phyloP scores from a whole-genome alignment of 2,797 vertebrate species.

The Sebastes trivittatus region DNA sequence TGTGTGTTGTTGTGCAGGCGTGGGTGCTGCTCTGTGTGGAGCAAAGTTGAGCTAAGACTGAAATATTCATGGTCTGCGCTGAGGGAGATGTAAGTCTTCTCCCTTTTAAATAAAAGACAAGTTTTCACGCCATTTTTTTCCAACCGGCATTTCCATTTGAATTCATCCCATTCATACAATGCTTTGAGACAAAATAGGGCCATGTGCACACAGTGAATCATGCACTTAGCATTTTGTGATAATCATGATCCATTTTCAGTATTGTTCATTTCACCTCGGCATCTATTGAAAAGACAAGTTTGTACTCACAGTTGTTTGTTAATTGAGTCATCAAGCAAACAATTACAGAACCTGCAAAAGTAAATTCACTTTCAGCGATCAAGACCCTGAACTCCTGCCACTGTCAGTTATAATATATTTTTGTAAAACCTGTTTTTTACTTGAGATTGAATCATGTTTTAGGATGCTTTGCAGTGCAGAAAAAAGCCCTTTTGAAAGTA shows the following conservation, averaged over 20 bases:
- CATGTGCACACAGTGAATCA: not conserved
- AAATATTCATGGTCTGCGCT: slow-evolving; percentile 68
- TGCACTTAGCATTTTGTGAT: not conserved
- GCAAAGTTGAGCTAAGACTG: slow-evolving; percentile 51
- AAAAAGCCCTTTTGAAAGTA: slow-evolving; percentile 1
- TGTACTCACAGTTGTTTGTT: not conserved
- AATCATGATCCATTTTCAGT: not conserved
- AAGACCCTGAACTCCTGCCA: not conserved
- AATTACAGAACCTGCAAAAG: not conserved
- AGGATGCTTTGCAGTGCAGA: not conserved
- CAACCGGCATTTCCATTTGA: slow-evolving; percentile 23
- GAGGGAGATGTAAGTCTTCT: slow-evolving; percentile 53
- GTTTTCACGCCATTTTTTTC: slow-evolving; percentile 40
- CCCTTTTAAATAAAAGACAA: slow-evolving; percentile 63
- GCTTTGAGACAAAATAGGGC: slow-evolving; percentile 36
- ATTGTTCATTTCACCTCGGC: not conserved
- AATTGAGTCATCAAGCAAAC: not conserved
- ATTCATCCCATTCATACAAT: slow-evolving; percentile 25
- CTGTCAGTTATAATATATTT: not conserved
- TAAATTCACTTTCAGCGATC: not conserved
- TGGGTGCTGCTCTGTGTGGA: slow-evolving; percentile 35
- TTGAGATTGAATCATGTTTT: not conserved
- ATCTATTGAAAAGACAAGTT: not conserved
- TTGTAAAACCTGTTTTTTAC: not conserved
- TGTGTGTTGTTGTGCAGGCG: not conserved